Evolutionary conservation across 2,797 vertebrate genomes (phyloP), one percentile per base, ranked within the genome.

Genomic region (Champsocephalus esox): DNA sequence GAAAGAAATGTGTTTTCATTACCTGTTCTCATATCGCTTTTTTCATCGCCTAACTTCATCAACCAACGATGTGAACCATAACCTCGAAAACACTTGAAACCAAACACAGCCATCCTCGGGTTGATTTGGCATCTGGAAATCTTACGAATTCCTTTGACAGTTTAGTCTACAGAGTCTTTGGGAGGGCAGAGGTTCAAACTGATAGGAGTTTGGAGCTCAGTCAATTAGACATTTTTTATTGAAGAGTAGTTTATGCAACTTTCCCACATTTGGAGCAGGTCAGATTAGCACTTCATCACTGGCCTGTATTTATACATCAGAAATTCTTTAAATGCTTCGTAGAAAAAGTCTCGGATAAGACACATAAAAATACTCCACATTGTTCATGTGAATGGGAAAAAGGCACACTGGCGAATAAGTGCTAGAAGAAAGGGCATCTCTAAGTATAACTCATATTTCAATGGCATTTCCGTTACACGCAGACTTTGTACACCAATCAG

Each of bases 261-360:
- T 92, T 88, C 87, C 88, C 89, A 90, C 85, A 86, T 86, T 87
- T 65, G 82, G 77, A 88, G 70, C 87, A 80, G 83, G 83, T 89
- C 88, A 87, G 81, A 76, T 83, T 10, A 76, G 82, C 84, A 87
- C 88, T 92, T 83, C 85, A 91, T 92, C 88, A 91, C 76, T 61
- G 78, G 75, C 70, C 71, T 38, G 74, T 89, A 90, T 92, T 92
- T 88, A 92, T 77, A 89, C 87, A 88, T 88, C 75, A 77, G 46
- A 81, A 56, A 92, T 92, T 89, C 89, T 83, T 90, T 71, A 82
- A 88, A 85, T 91, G 87, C 86, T 92, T 91, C 24, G 64, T 28
- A 64, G 61, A 73, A 80, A 66, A 79, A 79, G 34, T 79, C 77
- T 72, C 2, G 67, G 72, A 83, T 62, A 75, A 63, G 57, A 12